Evolutionary conservation across 2,113 vertebrate genomes (phyloP), one percentile per base, ranked within the genome.

Genomic region (Gymnocephalus cernua): DNA sequence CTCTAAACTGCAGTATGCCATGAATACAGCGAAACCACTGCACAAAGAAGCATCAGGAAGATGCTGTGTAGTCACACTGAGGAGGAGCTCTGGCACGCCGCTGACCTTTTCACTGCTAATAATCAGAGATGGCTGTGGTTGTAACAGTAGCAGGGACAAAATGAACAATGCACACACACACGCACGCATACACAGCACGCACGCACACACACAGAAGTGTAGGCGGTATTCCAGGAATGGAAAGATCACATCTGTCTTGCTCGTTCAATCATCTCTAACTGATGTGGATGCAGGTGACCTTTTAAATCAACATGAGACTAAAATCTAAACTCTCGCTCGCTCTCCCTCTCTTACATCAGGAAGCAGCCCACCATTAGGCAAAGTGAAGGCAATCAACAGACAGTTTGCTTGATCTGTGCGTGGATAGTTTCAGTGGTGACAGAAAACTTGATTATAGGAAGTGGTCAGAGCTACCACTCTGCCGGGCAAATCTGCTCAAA

Each of bases 41-140:
- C 56, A 61, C 2, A 44, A 23, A 81, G 35, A 47, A 16, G 67
- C 45, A 63, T 12, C 44, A 47, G 38, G 27, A 35, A 54, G 53
- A 62, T 23, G 66, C 32, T 54, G 16, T 8, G 14, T 21, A 63
- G 68, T 57, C 29, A 45, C 51, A 77, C 35, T 29, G 50, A 69
- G 69, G 53, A 67, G 44, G 35, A 68, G 73, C 51, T 82, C n/a
- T 78, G 76, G 69, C 63, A 85, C 77, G 76, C 75, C 44, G 35
- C 23, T 83, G 86, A 90, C 89, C 87, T 92, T 93, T 92, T 91
- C 88, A 73, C 58, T 19, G 25, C 45, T 82, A 87, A 92, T 77
- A 80, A 90, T 80, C 68, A 62, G 68, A 62, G 83, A 86, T 73
- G 86, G 75, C 64, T 88, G 78, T n/a, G 82, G 83, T 53, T 81